Base-by-base conservation (phyloP, 2,888 invertebrate species). In the Leucozona laternaria region DNA sequence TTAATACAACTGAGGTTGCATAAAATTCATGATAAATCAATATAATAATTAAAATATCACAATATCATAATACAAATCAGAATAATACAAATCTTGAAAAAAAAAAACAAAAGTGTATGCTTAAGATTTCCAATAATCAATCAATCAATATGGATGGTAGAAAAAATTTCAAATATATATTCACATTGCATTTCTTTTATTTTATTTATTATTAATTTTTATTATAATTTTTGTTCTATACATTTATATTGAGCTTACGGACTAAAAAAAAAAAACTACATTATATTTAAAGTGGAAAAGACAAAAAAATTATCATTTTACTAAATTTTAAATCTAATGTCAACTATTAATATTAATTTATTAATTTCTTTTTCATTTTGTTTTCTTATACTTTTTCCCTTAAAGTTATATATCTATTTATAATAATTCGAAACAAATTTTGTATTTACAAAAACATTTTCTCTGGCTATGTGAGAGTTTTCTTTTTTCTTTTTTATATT, bases 291-390 rank as follows among this genome's bases (percentile, higher is more conserved):
- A 86, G 86, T 86, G 86, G 86, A 86, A 86, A 86, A 86, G 86
- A 86, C 86, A 80, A 81, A 86, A 86, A 86, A 79, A 86, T 81
- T 84, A 80, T 86, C 82, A 86, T 86, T 86, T 86, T 86, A 86
- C 86, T 86, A 86, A 85, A 64, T 86, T 85, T 78, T 78, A 86
- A 77, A 78, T 82, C 86, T 86, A 86, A 82, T 78, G 64, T 85
- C 78, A 86, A 82, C 82, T 86, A 86, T 86, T 86, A 72, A 68
- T 80, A 58, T 75, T 68, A 25, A 71, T 68, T 72, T 1, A 71
- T 66, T 34, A 37, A 58, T 71, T 37, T 58, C 5, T 53, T 71
- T 20, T 28, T 58, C n/a, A n/a, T n/a, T 64, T 53, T 64, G 10
- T 55, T 37, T 55, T 34, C 37, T 70, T 22, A 57, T 72, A 64